Conservation (phyloP, 2,113 vertebrate genomes). For the Donacobius atricapilla region DNA sequence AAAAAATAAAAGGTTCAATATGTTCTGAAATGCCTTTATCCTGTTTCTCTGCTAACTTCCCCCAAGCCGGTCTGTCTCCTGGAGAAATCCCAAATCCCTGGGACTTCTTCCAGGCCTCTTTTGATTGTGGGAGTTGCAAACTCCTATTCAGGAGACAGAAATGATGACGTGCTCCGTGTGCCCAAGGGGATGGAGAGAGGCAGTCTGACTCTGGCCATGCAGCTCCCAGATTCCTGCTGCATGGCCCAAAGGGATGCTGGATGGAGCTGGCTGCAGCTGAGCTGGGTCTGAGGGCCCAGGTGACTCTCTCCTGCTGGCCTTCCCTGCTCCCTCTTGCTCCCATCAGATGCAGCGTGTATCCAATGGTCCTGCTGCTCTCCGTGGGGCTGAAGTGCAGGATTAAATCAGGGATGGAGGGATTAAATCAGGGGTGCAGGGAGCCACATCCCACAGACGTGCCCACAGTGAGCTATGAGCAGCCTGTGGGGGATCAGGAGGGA, state of each 20-base stretch:
- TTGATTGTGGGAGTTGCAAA: not conserved
- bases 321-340: not conserved
- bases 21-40: constrained; percentile 47
- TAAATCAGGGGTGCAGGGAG: not conserved
- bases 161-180: not conserved
- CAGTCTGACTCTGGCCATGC: rapidly evolving
- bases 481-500: not conserved
- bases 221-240: not conserved
- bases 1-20: constrained; percentile 16
- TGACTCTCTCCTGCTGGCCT: not conserved
- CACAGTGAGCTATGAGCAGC: rapidly evolving
- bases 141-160: not conserved
- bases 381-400: not conserved
- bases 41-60: constrained; percentile 38
- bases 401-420: not conserved
- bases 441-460: rapidly evolving
- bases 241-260: rapidly evolving
- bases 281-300: not conserved
- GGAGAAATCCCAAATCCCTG: constrained; percentile 45
- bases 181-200: not conserved
- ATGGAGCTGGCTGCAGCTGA: not conserved
- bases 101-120: constrained; percentile 23
- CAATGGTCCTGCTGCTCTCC: not conserved
- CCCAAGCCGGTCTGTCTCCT: not conserved
- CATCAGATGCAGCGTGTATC: not conserved